Percentiles rank a stretch among this genome's conserved stretches.
Evolutionary conservation across 2,113 vertebrate genomes (phyloP).

Genomic region (Epinephelus moara): DNA sequence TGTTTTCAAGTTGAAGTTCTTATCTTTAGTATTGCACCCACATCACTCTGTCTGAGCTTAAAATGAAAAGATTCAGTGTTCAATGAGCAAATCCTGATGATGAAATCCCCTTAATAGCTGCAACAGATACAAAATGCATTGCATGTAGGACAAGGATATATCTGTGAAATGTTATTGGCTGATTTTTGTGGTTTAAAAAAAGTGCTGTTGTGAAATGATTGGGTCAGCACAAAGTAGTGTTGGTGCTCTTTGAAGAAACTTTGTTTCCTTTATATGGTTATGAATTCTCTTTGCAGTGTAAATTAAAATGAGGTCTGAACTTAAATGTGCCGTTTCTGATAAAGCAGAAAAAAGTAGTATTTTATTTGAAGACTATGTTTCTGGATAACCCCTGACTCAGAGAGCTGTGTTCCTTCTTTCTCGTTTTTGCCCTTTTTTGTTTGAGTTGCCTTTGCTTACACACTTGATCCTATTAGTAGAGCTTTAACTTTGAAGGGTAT

Average conservation of each 20-base stretch:
- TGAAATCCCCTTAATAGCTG: background rate
- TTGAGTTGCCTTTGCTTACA: slow-evolving; percentile 21
- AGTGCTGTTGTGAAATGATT: background rate
- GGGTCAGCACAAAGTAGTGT: slow-evolving; percentile 21
- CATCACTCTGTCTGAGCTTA: too few relatives aligned
- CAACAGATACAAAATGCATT: background rate
- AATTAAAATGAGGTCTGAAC: slow-evolving; percentile 37
- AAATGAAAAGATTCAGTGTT: slow-evolving; percentile 9
- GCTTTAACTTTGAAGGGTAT: slow-evolving; percentile 43
- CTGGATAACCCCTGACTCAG: slow-evolving; percentile 17
- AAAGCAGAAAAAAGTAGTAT: slow-evolving; percentile 9
- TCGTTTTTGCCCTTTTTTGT: background rate
- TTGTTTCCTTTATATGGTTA: slow-evolving; percentile 28
- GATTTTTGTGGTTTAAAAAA: slow-evolving; percentile 6
- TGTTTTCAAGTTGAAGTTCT: background rate
- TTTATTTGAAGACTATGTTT: slow-evolving; percentile 31
- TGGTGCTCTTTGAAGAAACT: slow-evolving; percentile 28
- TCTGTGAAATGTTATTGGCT: slow-evolving; percentile 24
- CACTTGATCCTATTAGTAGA: slow-evolving; percentile 45
- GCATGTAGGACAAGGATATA: slow-evolving; percentile 25
- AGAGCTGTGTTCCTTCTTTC: background rate
- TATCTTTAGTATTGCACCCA: background rate
- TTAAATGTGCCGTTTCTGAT: slow-evolving; percentile 8
- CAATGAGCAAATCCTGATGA: slow-evolving; percentile 25
- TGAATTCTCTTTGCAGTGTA: slow-evolving; percentile 21